A percentile compares a stretch with the other conserved stretches of the same genome.
phyloP scores from a whole-genome alignment of 2,888 invertebrate genomes.

The Drepana falcataria region DNA sequence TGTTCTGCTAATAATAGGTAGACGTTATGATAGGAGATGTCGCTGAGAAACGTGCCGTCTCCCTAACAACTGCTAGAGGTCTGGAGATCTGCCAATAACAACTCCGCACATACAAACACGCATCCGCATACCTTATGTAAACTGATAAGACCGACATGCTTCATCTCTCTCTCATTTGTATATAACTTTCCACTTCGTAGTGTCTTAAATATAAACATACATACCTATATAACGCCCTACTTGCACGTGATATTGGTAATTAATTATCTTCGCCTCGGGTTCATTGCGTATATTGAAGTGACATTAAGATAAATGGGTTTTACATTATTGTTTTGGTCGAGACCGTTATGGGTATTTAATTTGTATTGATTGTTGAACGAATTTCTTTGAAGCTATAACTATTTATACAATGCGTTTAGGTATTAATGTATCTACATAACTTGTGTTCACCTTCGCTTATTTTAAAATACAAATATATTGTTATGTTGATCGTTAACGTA shows the following conservation, averaged over 20 bases:
- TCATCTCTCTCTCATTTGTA: conserved; percentile 1
- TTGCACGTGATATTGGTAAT: background rate
- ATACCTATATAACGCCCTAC: background rate
- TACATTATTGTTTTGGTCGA: background rate
- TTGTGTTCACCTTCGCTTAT: no score
- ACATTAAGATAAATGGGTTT: conserved; percentile 1
- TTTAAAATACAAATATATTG: no score
- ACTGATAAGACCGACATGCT: conserved; percentile 11
- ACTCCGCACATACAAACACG: conserved; percentile 29
- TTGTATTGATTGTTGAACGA: background rate
- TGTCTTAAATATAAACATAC: conserved; percentile 2
- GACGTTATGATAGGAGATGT: background rate
- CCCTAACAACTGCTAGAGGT: conserved; percentile 29
- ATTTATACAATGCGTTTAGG: no score
- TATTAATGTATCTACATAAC: no score
- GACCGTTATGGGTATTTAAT: background rate
- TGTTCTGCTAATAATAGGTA: background rate
- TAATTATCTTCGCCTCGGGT: background rate
- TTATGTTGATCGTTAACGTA: no score
- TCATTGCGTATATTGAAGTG: background rate
- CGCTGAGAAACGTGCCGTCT: conserved; percentile 11
- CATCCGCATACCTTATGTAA: conserved; percentile 7
- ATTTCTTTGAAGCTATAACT: background rate
- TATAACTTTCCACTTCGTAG: background rate
- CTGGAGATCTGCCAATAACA: conserved; percentile 38